These are phyloP conservation scores for Tyria jacobaeae DNA, from an alignment of 2,888 invertebrate genomes.

Conservation along the genomic window DNA sequence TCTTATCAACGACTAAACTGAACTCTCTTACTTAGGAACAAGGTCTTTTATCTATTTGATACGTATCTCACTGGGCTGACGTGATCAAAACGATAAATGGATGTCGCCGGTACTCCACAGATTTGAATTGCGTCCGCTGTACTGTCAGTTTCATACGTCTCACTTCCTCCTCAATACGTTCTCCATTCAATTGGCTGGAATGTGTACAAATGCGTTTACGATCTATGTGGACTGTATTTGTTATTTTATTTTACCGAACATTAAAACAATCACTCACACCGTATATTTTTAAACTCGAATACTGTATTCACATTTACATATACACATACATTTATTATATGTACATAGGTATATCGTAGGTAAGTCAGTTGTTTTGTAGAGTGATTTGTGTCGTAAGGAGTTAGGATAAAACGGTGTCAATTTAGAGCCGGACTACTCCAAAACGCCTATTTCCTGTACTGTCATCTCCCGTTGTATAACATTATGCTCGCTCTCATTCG, in stretches of 20 bases:
- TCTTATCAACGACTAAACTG: conserved; percentile 68
- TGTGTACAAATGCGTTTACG: conserved; percentile 58
- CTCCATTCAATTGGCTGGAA: conserved; percentile 66
- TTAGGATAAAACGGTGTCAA: conserved; percentile 61
- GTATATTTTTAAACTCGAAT: conserved; percentile 21
- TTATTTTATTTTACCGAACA: neutral
- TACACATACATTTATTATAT: conserved; percentile 12
- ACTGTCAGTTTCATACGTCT: conserved; percentile 72
- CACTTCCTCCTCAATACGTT: conserved; percentile 68
- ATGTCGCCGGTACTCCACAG: conserved; percentile 68
- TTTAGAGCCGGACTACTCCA: conserved; percentile 69
- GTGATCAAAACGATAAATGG: conserved; percentile 68
- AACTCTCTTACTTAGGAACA: conserved; percentile 64
- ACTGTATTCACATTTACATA: neutral
- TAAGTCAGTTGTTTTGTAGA: conserved; percentile 20
- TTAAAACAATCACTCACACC: conserved; percentile 7
- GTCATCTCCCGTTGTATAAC: conserved; percentile 41
- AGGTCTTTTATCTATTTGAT: conserved; percentile 61
- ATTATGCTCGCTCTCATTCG: conserved; percentile 26
- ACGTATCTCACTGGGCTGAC: conserved; percentile 56
- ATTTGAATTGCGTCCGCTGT: conserved; percentile 77
- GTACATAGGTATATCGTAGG: conserved; percentile 11
- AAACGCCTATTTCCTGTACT: conserved; percentile 73
- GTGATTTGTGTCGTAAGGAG: conserved; percentile 53
- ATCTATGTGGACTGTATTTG: conserved; percentile 28